Evolutionary conservation across 2,888 invertebrate species (phyloP).

Genomic region (Entomobrya proxima): DNA sequence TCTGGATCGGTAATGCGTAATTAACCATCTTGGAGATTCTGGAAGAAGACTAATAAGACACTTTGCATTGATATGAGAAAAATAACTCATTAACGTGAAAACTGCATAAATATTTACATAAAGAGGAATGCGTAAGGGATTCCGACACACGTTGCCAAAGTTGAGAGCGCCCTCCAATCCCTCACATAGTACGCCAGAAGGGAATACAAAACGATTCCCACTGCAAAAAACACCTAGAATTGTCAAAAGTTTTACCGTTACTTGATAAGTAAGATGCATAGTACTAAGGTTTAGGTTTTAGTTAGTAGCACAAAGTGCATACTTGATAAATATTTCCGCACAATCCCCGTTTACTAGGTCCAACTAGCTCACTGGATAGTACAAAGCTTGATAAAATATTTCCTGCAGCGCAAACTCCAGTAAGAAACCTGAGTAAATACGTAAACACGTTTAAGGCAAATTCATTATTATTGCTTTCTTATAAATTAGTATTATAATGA

Average conservation of each 20-base stretch:
- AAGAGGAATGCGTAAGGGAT: constrained; percentile 71
- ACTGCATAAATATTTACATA: constrained; percentile 65
- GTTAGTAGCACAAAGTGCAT: too few relatives aligned
- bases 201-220: constrained; percentile 75
- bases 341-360: constrained; percentile 72
- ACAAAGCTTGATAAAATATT: constrained; percentile 74
- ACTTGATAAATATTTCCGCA: constrained; percentile 75
- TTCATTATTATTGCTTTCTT: not conserved
- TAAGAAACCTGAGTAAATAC: constrained; percentile 62
- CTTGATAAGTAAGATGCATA: too few relatives aligned
- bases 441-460: not conserved
- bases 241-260: too few relatives aligned
- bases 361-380: constrained; percentile 72
- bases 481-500: not conserved
- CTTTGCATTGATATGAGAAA: too few relatives aligned
- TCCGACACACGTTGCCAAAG: constrained; percentile 68
- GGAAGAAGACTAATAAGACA: constrained; percentile 75
- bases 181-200: constrained; percentile 70
- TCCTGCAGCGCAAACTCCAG: constrained; percentile 72
- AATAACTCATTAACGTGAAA: not conserved
- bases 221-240: constrained; percentile 73
- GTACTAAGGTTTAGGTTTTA: too few relatives aligned
- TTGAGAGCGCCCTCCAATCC: constrained; percentile 74
- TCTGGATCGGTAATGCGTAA: constrained; percentile 70
- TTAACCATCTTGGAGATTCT: constrained; percentile 76